phyloP scores from a whole-genome alignment of 2,797 vertebrate genomes.

The Microchirus variegatus region DNA sequence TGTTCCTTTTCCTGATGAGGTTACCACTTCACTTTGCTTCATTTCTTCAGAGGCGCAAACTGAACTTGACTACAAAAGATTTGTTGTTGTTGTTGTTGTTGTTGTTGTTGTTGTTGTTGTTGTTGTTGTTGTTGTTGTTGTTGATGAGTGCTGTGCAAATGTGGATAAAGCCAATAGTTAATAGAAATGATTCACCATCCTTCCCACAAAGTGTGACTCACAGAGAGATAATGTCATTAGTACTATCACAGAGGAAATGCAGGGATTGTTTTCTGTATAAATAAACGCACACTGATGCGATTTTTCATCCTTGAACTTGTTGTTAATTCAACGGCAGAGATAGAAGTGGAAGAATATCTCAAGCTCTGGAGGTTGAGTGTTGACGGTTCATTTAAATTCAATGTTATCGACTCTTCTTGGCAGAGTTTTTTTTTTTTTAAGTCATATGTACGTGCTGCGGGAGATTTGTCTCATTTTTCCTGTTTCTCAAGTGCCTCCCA shows the following conservation, averaged over 20 bases:
- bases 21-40: conserved; percentile 19
- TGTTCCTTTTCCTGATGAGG: conserved; percentile 15
- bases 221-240: neutral
- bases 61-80: neutral
- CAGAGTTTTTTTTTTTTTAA: conserved; percentile 41
- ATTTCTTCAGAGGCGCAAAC: conserved; percentile 7
- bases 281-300: conserved; percentile 1
- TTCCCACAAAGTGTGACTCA: neutral
- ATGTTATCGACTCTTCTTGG: conserved; percentile 46
- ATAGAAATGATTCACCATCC: conserved; percentile 8
- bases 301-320: conserved; percentile 9
- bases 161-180: neutral
- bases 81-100: too few species aligned
- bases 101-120: too few species aligned
- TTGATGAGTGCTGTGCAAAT: neutral
- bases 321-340: conserved; percentile 21
- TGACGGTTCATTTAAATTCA: conserved; percentile 28
- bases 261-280: neutral
- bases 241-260: conserved; percentile 4
- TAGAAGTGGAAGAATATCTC: conserved; percentile 2
- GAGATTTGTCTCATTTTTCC: conserved; percentile 44
- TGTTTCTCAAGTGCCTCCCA: conserved; percentile 56
- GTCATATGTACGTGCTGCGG: conserved; percentile 46
- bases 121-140: too few species aligned
- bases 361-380: conserved; percentile 1